These are phyloP conservation scores for Lutraria lutraria DNA, from an alignment of 2,888 invertebrate genomes.

Conservation along the genomic window DNA sequence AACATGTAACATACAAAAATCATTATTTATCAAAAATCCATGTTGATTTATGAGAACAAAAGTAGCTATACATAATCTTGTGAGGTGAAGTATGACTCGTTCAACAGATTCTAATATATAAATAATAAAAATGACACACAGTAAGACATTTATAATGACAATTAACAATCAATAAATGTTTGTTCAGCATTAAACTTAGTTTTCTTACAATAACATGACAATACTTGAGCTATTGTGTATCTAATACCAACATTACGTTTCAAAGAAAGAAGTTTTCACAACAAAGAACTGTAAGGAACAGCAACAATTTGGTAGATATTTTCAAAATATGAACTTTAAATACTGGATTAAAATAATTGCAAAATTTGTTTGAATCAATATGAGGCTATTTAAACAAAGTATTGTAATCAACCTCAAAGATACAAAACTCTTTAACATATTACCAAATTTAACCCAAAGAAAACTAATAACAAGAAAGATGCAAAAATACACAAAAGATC, in stretches of 20 bases:
- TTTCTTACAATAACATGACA: background rate
- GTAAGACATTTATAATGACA: constrained; percentile 11
- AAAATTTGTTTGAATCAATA: too few species aligned
- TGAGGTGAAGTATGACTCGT: background rate
- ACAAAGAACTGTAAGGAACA: too few species aligned
- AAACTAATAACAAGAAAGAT: background rate
- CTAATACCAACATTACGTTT: background rate
- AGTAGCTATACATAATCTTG: background rate
- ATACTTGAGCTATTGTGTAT: background rate
- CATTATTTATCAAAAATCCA: background rate
- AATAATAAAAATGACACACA: constrained; percentile 26
- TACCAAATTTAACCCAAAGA: background rate
- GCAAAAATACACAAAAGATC: background rate
- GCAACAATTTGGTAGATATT: too few species aligned
- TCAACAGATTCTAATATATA: constrained; percentile 25
- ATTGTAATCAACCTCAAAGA: background rate
- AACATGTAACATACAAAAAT: background rate
- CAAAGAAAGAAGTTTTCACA: too few species aligned
- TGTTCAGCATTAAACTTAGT: constrained; percentile 21
- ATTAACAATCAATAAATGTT: background rate
- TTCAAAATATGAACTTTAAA: too few species aligned
- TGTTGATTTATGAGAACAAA: constrained; percentile 6
- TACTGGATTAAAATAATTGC: too few species aligned
- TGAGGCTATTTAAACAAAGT: too few species aligned
- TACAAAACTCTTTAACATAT: background rate